phyloP scores from a whole-genome alignment of 2,113 vertebrate genomes.

The Nycticryphes semicollaris region DNA sequence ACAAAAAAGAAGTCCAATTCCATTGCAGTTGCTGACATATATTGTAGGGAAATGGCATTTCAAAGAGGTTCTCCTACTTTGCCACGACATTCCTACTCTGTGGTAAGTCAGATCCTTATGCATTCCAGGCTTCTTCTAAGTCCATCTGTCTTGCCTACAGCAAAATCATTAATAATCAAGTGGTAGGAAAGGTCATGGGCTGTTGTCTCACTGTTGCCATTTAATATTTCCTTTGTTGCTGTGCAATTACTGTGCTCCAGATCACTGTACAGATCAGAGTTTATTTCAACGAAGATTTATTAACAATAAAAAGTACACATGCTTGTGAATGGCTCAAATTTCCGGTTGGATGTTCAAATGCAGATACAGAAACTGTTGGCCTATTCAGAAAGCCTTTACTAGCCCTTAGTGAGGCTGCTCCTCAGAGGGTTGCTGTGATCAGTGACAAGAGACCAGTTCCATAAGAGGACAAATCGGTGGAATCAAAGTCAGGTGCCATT shows the following conservation, averaged over 20 bases:
- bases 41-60: slow-evolving; percentile 45
- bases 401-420: not conserved
- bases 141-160: not conserved
- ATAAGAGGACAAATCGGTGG: not conserved
- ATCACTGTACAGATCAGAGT: not conserved
- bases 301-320: not conserved
- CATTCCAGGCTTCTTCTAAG: not conserved
- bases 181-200: not conserved
- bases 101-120: slow-evolving; percentile 74
- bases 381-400: not conserved
- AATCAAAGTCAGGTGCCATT: not conserved
- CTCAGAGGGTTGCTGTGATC: not conserved
- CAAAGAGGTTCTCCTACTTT: slow-evolving; percentile 62
- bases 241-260: not conserved
- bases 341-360: not conserved
- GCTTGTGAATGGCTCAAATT: not conserved
- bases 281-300: not conserved
- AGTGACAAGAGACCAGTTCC: accelerated
- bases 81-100: slow-evolving; percentile 76
- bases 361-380: not conserved
- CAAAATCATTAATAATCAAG: not conserved
- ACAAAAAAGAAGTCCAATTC: slow-evolving; percentile 74
- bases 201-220: not conserved
- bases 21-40: slow-evolving; percentile 77
- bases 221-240: not conserved